Percentiles rank a stretch among this genome's conserved stretches.
These are phyloP conservation scores for Pseudoips prasinana DNA, from an alignment of 2,888 invertebrate species.

Conservation along the genomic window DNA sequence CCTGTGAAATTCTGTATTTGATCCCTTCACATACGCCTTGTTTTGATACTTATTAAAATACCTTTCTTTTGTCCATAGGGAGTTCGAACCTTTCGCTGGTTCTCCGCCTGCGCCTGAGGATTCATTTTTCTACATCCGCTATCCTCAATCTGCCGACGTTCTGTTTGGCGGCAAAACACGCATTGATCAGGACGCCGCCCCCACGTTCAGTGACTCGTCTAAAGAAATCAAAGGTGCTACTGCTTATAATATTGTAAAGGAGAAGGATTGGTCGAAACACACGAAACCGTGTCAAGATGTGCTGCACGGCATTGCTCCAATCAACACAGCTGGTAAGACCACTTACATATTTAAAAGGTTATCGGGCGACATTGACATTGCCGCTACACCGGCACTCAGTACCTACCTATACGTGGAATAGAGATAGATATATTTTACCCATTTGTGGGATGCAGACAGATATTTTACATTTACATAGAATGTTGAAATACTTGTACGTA, in stretches of 20 bases:
- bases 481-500: no score
- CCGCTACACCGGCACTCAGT: constrained; percentile 1
- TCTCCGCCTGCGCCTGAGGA: constrained; percentile 90
- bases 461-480: neutral
- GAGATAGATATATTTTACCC: no score
- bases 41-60: constrained; percentile 3
- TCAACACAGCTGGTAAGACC: constrained; percentile 63
- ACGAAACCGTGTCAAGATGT: constrained; percentile 86
- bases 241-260: constrained; percentile 50
- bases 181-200: constrained; percentile 43
- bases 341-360: constrained; percentile 24
- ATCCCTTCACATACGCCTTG: no score
- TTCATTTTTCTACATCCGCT: constrained; percentile 84
- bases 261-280: constrained; percentile 84
- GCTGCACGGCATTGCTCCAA: constrained; percentile 73
- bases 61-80: constrained; percentile 45
- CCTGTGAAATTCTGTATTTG: no score
- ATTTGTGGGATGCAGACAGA: no score
- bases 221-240: constrained; percentile 48
- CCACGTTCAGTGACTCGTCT: constrained; percentile 42
- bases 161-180: constrained; percentile 60
- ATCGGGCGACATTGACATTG: constrained; percentile 32
- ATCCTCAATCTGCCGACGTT: constrained; percentile 72
- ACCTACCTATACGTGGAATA: constrained; percentile 2
- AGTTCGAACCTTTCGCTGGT: constrained; percentile 70